Base-by-base conservation (phyloP, 1,140 invertebrate genomes). In the Conus betulinus region DNA sequence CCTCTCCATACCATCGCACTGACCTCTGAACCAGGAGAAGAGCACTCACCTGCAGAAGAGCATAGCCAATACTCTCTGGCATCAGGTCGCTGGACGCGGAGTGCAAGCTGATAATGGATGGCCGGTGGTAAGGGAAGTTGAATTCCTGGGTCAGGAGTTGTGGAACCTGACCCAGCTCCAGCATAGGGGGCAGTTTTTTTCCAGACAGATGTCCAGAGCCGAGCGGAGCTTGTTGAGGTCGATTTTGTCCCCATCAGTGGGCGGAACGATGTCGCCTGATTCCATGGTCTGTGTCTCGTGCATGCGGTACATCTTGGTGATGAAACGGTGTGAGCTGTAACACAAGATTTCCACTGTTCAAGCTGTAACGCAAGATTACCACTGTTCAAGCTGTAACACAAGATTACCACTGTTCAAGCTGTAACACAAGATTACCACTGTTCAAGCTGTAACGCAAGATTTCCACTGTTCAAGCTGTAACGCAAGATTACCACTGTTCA, bases 21-120 rank as follows among this genome's bases (percentile, higher is more conserved):
- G 39, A 39, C 39, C 39, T 39, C 39, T 39, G 39, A 39, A 8
- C 57, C 57, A 60, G 15, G 57, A 8, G 57, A 60, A 60, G 8
- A 74, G 7, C 67, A 74, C 20, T 81, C 88, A 95, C 94, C 93
- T 95, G 94, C 39, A 94, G 90, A 10, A 95, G 89, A 52, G 94
- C 93, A 89, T 94, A 94, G 79, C 94, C 94, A 13, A 94, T 90
- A 39, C 93, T 94, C 87, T 94, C 94, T 39, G 94, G 94, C 93
- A 94, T 94, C 85, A 93, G 88, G 8, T 90, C 89, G 84, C 92
- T 94, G 39, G 91, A 90, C 5, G 90, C 92, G 52, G 92, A 93
- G 23, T 91, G 90, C 81, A 94, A 57, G 83, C 93, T 94, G 57
- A 94, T 89, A 51, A 94, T 91, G 85, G 93, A 94, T 1, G 94